A percentile compares a stretch with the other conserved stretches of the same genome.
Evolutionary conservation across 1,140 invertebrate genomes (phyloP).

Genomic region (Ips typographus): DNA sequence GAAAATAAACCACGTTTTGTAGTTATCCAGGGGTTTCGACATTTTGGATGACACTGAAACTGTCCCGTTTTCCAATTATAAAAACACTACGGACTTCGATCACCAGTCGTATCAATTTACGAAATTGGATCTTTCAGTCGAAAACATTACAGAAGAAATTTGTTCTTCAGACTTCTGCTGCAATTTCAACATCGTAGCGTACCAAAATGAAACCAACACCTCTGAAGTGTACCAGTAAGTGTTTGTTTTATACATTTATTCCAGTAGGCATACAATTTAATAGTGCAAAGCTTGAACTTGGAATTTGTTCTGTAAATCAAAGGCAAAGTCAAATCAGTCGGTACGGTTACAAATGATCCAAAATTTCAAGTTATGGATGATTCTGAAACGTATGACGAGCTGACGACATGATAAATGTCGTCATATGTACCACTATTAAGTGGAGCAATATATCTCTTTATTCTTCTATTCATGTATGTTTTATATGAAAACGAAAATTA

Average conservation of each 20-base stretch:
- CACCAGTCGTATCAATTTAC: conserved; percentile 28
- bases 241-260: background rate
- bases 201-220: conserved; percentile 8
- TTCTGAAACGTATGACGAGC: too few relatives aligned
- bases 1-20: background rate
- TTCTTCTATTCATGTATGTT: too few relatives aligned
- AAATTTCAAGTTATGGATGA: too few relatives aligned
- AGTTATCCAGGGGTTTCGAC: conserved; percentile 15
- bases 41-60: conserved; percentile 14
- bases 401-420: too few relatives aligned
- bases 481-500: too few relatives aligned
- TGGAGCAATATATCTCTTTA: too few relatives aligned
- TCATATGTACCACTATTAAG: too few relatives aligned
- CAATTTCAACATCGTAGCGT: conserved; percentile 30
- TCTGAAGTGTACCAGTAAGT: conserved; percentile 37
- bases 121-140: conserved; percentile 22
- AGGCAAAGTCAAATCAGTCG: too few relatives aligned
- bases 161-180: conserved; percentile 38
- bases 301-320: too few relatives aligned
- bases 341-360: too few relatives aligned
- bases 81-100: conserved; percentile 28
- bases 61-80: conserved; percentile 16
- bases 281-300: too few relatives aligned
- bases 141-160: conserved; percentile 29
- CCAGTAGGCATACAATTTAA: too few relatives aligned